Evolutionary conservation across 2,888 invertebrate species (phyloP).

Genomic region (Anticlea derivata): DNA sequence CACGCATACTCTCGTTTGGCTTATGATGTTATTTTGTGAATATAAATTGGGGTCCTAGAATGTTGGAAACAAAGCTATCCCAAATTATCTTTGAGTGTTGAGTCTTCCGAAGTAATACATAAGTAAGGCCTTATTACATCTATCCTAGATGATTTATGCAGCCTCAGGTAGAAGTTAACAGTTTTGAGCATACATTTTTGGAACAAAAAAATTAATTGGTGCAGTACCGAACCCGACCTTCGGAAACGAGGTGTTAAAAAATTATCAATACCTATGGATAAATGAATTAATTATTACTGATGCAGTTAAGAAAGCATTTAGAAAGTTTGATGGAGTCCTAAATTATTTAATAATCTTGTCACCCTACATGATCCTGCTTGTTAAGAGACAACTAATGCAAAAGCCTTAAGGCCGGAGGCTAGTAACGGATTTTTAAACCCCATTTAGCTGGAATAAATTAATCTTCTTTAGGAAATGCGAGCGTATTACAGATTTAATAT

Average conservation of each 20-base stretch:
- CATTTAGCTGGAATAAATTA: constrained; percentile 39
- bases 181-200: too few relatives aligned
- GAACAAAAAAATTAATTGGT: too few relatives aligned
- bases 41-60: constrained; percentile 18
- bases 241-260: too few relatives aligned
- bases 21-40: constrained; percentile 27
- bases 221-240: too few relatives aligned
- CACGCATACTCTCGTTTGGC: constrained; percentile 12
- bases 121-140: too few relatives aligned
- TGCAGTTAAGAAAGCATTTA: too few relatives aligned
- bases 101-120: too few relatives aligned
- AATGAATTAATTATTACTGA: too few relatives aligned
- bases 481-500: too few relatives aligned
- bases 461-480: constrained; percentile 31
- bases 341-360: constrained; percentile 1
- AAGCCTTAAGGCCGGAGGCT: constrained; percentile 57
- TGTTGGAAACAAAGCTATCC: constrained; percentile 3
- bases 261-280: too few relatives aligned
- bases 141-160: too few relatives aligned
- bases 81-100: neutral
- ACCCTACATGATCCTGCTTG: constrained; percentile 30
- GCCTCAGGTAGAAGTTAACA: too few relatives aligned
- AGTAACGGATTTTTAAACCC: constrained; percentile 44
- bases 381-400: constrained; percentile 52
- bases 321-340: neutral